Base-by-base conservation (phyloP, 1,140 invertebrate genomes). In the Euschistus heros region DNA sequence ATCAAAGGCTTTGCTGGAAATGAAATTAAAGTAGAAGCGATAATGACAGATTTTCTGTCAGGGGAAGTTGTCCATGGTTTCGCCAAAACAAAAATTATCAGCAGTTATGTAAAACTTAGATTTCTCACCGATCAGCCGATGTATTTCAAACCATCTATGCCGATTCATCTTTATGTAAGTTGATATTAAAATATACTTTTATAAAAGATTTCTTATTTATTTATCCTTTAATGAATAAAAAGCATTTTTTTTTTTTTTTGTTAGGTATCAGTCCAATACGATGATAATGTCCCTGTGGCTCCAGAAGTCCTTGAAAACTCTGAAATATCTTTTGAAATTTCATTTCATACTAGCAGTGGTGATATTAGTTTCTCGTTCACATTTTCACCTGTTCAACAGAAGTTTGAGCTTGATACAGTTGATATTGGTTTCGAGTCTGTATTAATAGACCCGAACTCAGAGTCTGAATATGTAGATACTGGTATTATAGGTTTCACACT, bases 61-160 rank as follows among this genome's bases (percentile, higher is more conserved):
- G 74, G 74, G 17, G 74, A 75, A 66, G 71, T 72, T 3, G 62
- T 71, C 46, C 60, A 67, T 10, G 75, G 81, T 0, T 83, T 75
- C 69, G 77, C 78, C 22, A 77, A 78, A 59, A 79, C 80, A 3
- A 70, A 78, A 47, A 75, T 85, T 8, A 78, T 81, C 62, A 74
- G 75, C 37, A 74, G 76, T 14, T 71, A 71, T 13, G 66, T 81
- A 7, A 72, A 73, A 52, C 65, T 85, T 4, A 72, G 74, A 30
- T 84, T 84, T 71, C 71, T 84, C 2, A 81, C 80, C 24, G 71
- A 75, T 33, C 71, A 71, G 47, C 77, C 80, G 1, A 70, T 78
- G 47, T 74, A 80, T 30, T 86, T 84, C 70, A 82, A 80, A 71
- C 82, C 83, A 4, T 78, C 79, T 65, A 77, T 81, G 70, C 74